Base-by-base conservation (phyloP, 2,888 invertebrate species). In the Glyphotaelius pellucidus region DNA sequence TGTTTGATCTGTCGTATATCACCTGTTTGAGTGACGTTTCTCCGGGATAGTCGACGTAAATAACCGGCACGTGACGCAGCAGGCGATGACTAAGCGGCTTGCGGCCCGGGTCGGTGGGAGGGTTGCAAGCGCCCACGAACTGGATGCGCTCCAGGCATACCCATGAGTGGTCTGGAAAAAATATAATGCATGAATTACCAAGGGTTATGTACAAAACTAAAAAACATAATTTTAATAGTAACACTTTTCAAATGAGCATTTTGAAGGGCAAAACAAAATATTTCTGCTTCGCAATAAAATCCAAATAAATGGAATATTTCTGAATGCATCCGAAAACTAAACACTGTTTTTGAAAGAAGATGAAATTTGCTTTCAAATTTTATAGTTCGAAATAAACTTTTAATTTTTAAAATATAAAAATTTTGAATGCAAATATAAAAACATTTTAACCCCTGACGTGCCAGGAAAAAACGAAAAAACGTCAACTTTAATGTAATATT, bases 91-190 rank as follows among this genome's bases (percentile, higher is more conserved):
- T 99, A 12, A 99, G 96, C 4, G 99, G 99, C 95, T 99, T 99
- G 93, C 99, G 97, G 80, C 99, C 99, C 1, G 99, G 99, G 96
- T 99, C 99, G 4, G 99, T 99, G 0, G 99, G 99, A 79, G 99
- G 99, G 96, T 99, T 99, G 95, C 99, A 99, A 92, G 99, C 99
- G 30, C 99, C 99, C 52, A 99, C 99, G 95, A 99, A 99, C 95
- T 99, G 99, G 94, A 99, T 99, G 92, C 99, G 97, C 95, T 99
- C 99, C 94, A 99, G 96, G 88, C 98, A 97, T 0, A 99, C 99
- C 99, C 99, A 99, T 0, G 99, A 98, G 95, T 99, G 99, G 95
- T 99, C 99, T 94, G 95, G 0, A 80, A 89, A 1, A 67, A 67
- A n/a, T 25, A 25, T n/a, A 67, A 67, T 2, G 2, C 67, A n/a